Base-by-base conservation (phyloP, 2,888 invertebrate genomes). In the Leptogaster cylindrica region DNA sequence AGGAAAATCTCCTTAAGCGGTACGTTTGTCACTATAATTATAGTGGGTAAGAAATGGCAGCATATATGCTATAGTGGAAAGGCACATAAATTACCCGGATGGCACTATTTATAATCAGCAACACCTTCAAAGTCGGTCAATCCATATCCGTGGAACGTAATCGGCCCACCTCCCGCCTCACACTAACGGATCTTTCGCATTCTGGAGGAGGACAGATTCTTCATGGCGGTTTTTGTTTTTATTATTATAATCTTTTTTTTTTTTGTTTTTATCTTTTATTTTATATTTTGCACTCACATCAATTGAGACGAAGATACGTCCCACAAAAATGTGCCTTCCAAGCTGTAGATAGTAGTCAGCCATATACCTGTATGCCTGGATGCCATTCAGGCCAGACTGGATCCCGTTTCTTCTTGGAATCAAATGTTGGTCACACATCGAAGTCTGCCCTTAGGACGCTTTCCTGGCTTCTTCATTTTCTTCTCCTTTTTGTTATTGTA, bases 351-450 rank as follows among this genome's bases (percentile, higher is more conserved):
- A n/a, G n/a, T n/a, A n/a, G n/a, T n/a, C n/a, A n/a, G n/a, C n/a
- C n/a, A n/a, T n/a, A n/a, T n/a, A n/a, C n/a, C n/a, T n/a, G n/a
- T n/a, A n/a, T n/a, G n/a, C n/a, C n/a, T n/a, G n/a, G n/a, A n/a
- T n/a, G 16, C 41, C 12, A 41, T 41, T 18, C 41, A 41, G 41
- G 18, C 41, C 12, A 41, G 41, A 41, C 41, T 16, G 41, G 14
- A 41, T 41, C 41, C 41, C 41, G 41, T n/a, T 41, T 41, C 14
- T 41, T 41, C 41, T 41, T 41, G 41, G 41, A 41, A 41, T 41
- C 41, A 41, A 18, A 41, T 41, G 41, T 41, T 41, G 41, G 16
- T 18, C n/a, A 16, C 16, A 16, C 18, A 8, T 8, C 6, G 16
- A 18, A 18, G 41, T 41, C 16, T 41, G 41, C 41, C 41, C 41